Percentiles rank a stretch among this genome's conserved stretches.
Conservation (phyloP, 2,113 vertebrate species). For the Nannospalax galili region DNA sequence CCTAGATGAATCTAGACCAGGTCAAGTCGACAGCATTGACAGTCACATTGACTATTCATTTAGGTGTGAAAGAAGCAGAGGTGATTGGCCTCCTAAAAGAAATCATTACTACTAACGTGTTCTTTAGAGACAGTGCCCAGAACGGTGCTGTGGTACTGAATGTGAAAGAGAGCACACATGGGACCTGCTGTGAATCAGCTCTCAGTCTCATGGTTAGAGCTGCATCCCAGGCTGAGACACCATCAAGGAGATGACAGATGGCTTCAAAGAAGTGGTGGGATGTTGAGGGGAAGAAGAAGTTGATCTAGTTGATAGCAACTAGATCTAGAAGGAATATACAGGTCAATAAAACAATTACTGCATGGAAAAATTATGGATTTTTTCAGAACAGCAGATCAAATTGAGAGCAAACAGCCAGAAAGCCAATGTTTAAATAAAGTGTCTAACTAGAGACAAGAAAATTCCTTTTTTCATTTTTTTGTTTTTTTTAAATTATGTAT, state of each 20-base stretch:
- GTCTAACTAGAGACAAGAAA: neutral
- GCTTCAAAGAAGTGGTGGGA: neutral
- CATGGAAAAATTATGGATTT: neutral
- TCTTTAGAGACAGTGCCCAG: neutral
- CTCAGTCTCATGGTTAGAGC: neutral
- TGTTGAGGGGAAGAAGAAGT: neutral
- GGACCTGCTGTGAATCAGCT: neutral
- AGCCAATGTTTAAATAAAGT: slow-evolving; percentile 34
- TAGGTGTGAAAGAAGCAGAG: neutral
- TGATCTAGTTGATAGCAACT: too few relatives aligned
- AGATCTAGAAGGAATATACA: neutral
- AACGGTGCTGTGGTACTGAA: neutral
- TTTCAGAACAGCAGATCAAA: neutral
- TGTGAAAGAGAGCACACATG: neutral
- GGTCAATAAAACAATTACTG: neutral
- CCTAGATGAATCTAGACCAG: neutral
- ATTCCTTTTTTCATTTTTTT: neutral
- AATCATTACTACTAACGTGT: neutral
- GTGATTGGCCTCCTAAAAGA: neutral
- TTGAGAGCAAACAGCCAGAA: neutral
- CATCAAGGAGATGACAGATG: neutral
- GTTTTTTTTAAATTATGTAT: too few relatives aligned
- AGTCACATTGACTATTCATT: neutral
- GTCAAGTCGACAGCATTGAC: neutral
- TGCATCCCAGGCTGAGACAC: neutral